These are phyloP conservation scores for Rhinogobio ventralis DNA, from an alignment of 2,797 vertebrate genomes.

Conservation along the genomic window DNA sequence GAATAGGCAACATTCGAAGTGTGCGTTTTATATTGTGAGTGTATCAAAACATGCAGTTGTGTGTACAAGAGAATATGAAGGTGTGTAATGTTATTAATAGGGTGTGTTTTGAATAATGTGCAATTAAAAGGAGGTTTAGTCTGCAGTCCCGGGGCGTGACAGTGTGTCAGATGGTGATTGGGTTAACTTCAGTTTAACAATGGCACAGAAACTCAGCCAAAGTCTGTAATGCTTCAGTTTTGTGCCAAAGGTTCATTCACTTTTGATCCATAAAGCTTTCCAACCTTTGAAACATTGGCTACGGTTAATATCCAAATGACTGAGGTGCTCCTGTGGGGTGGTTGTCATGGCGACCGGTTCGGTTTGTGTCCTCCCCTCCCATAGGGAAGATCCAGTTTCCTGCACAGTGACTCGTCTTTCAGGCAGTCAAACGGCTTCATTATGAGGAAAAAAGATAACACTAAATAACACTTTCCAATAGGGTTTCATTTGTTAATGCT, in stretches of 20 bases:
- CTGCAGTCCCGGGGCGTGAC: not conserved
- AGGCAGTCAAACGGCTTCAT: not conserved
- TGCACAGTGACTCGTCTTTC: slow-evolving; percentile 27
- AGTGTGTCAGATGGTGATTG: too few relatives aligned
- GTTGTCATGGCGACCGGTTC: slow-evolving; percentile 21
- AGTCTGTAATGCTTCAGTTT: not conserved
- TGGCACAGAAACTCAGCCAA: not conserved
- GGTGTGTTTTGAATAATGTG: not conserved
- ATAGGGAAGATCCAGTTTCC: slow-evolving; percentile 54
- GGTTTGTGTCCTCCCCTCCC: slow-evolving; percentile 32
- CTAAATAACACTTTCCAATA: not conserved
- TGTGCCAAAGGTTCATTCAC: not conserved
- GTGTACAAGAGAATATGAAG: not conserved
- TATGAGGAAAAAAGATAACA: not conserved
- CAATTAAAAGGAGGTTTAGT: not conserved
- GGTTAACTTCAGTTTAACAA: not conserved
- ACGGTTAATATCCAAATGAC: not conserved
- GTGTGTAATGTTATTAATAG: not conserved
- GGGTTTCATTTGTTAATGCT: not conserved
- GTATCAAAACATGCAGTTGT: not conserved
- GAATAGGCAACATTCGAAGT: not conserved
- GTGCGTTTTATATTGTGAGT: not conserved
- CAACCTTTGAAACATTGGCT: not conserved
- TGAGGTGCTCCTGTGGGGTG: slow-evolving; percentile 24
- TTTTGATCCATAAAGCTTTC: not conserved